These are phyloP conservation scores for Linurgus olivaceus DNA, from an alignment of 2,797 vertebrate species.

Conservation along the genomic window DNA sequence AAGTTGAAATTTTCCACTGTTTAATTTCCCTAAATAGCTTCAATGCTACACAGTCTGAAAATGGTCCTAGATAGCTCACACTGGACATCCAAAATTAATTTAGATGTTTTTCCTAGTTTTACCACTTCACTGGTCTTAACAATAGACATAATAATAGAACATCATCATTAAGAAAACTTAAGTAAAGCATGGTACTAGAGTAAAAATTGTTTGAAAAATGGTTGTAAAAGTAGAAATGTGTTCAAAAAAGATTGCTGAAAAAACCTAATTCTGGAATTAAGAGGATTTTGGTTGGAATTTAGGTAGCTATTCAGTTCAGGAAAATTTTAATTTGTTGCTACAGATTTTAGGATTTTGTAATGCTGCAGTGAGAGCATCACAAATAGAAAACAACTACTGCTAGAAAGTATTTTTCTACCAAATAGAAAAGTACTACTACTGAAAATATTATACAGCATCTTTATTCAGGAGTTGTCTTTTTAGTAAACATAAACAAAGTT, in stretches of 20 bases:
- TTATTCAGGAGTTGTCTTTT: neutral
- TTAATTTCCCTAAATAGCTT: conserved; percentile 32
- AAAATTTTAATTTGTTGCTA: neutral
- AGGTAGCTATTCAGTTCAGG: neutral
- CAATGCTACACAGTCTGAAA: neutral
- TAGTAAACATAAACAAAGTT: neutral
- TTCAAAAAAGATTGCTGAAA: neutral
- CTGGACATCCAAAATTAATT: neutral
- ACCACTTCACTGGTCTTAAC: neutral
- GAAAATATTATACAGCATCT: neutral
- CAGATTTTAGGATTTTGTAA: neutral
- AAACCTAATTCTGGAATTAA: neutral
- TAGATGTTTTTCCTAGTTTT: neutral
- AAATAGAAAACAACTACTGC: neutral
- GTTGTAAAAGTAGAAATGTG: neutral
- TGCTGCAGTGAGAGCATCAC: neutral
- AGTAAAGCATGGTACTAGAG: neutral
- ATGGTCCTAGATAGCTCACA: neutral
- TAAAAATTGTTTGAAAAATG: neutral
- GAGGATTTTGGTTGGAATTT: neutral
- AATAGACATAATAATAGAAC: neutral
- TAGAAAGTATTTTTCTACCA: neutral
- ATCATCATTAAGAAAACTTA: neutral
- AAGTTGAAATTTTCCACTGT: conserved; percentile 33
- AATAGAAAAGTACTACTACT: neutral